Base-by-base conservation (phyloP, 2,888 invertebrate species). In the Tetropium fuscum region DNA sequence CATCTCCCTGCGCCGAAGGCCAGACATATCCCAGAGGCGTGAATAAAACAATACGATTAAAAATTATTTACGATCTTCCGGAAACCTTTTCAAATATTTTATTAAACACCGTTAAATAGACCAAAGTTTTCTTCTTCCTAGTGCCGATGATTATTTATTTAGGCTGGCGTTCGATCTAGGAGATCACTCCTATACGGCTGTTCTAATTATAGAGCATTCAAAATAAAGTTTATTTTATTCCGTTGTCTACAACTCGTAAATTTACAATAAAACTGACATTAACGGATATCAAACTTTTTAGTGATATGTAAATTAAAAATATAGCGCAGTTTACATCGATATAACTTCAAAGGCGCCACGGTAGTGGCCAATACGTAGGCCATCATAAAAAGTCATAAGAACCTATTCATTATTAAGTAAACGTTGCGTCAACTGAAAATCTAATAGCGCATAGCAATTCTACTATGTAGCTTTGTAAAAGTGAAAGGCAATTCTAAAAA, bases 261-360 rank as follows among this genome's bases (percentile, higher is more conserved):
- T 48, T 36, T 48, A 34, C 48, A 48, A 48, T 48, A 48, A 48
- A 48, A 48, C 36, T 15, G 48, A 36, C 48, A 48, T 48, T 48
- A 48, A 48, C 48, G 22, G 36, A 48, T 34, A 48, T 48, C 48
- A 22, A 36, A 36, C 22, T 48, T 48, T 44, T 48, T 34, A 36
- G 36, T 48, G 48, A 48, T 48, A 48, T 48, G 48, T 48, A 48
- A 48, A 32, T 48, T 48, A 48, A 48, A 38, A 36, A 48, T 48
- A 36, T 22, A 48, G 32, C 36, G 36, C 48, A 48, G 18, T 48
- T 36, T n/a, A n/a, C n/a, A n/a, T n/a, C n/a, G n/a, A n/a, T n/a
- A n/a, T n/a, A n/a, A n/a, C n/a, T n/a, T n/a, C n/a, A n/a, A n/a
- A n/a, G n/a, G n/a, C n/a, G n/a, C n/a, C n/a, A n/a, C n/a, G n/a